These are phyloP conservation scores for Momotus momota DNA, from an alignment of 2,797 vertebrate species.

Conservation along the genomic window DNA sequence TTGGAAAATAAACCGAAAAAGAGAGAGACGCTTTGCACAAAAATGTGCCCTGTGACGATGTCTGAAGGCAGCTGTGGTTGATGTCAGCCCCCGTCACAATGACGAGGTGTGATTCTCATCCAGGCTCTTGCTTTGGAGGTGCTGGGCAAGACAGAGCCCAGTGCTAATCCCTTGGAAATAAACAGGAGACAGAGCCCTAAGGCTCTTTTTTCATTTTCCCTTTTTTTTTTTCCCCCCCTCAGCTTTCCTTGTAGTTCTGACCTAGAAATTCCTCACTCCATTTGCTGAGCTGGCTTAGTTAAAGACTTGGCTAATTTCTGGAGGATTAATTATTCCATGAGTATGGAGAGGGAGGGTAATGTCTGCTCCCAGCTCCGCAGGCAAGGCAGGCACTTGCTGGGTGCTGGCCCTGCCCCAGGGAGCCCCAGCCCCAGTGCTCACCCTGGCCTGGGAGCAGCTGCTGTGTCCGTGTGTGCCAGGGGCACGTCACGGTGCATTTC, in stretches of 20 bases:
- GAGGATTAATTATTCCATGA: constrained; percentile 1
- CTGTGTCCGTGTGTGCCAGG: rapidly evolving
- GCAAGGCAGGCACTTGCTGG: background rate
- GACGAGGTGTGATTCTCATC: background rate
- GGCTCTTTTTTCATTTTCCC: background rate
- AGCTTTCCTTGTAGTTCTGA: background rate
- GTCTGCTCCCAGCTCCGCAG: background rate
- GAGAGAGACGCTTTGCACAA: background rate
- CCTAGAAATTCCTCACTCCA: constrained; percentile 20
- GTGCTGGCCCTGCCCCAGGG: background rate
- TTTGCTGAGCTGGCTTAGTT: constrained; percentile 23
- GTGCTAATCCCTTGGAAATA: background rate
- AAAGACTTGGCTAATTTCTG: background rate
- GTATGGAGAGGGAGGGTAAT: background rate
- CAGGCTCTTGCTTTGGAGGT: background rate
- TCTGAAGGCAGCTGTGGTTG: background rate
- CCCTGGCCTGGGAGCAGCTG: background rate
- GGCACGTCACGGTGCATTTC: background rate
- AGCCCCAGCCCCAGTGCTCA: rapidly evolving
- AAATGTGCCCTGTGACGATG: background rate
- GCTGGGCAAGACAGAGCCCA: background rate
- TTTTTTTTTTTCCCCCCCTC: rapidly evolving
- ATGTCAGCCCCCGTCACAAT: background rate
- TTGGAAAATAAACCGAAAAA: background rate
- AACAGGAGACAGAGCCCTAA: background rate